These are phyloP conservation scores for Seriola aureovittata DNA, from an alignment of 2,113 vertebrate species.

Conservation along the genomic window DNA sequence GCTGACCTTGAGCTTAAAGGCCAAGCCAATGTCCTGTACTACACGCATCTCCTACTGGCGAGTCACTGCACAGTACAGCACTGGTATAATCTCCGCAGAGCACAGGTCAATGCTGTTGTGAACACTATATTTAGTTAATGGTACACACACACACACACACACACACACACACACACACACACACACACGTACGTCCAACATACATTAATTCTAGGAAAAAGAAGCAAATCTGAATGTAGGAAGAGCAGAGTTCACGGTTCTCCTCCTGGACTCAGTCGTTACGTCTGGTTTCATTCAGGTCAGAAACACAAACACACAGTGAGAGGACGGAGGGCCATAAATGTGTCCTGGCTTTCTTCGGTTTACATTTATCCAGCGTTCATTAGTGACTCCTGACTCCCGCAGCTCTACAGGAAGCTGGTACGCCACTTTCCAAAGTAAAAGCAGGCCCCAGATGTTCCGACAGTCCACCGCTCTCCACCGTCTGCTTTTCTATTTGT, in stretches of 20 bases:
- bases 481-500: conserved; percentile 74
- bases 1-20: conserved; percentile 69
- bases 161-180: neutral
- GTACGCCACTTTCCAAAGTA: conserved; percentile 38
- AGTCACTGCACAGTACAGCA: conserved; percentile 23
- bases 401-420: conserved; percentile 3
- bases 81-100: conserved; percentile 56
- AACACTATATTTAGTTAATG: conserved; percentile 40
- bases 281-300: conserved; percentile 69
- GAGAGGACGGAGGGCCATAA: conserved; percentile 33
- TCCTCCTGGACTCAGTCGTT: conserved; percentile 35
- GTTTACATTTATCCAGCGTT: conserved; percentile 58
- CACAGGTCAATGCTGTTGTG: conserved; percentile 23
- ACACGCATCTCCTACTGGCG: conserved; percentile 38
- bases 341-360: conserved; percentile 52
- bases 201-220: neutral
- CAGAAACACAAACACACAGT: conserved; percentile 35
- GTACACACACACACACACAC: neutral
- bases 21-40: conserved; percentile 71
- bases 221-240: neutral
- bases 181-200: neutral
- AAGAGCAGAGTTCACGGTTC: conserved; percentile 9
- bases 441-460: conserved; percentile 47
- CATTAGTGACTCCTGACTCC: conserved; percentile 35
- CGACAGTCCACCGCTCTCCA: conserved; percentile 73